Evolutionary conservation across 2,113 vertebrate genomes (phyloP).

Genomic region (Chunga burmeisteri): DNA sequence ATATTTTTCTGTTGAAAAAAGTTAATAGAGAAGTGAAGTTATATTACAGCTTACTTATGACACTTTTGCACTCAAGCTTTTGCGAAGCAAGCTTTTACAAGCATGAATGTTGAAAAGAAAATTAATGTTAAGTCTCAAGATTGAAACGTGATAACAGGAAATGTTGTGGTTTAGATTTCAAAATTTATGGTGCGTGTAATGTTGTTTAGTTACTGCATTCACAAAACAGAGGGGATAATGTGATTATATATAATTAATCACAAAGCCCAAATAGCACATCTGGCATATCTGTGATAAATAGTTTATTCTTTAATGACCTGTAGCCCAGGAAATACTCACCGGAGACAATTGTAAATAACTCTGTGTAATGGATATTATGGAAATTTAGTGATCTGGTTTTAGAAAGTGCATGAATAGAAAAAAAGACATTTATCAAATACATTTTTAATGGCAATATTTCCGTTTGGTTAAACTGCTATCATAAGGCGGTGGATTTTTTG

Average conservation of each 20-base stretch:
- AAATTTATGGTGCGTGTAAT: not conserved
- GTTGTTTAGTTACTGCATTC: not conserved
- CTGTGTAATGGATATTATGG: not conserved
- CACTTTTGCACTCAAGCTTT: not conserved
- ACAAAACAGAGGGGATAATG: not conserved
- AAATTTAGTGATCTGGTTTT: not conserved
- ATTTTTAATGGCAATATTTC: not conserved
- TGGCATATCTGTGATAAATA: conserved; percentile 1
- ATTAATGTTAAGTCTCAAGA: not conserved
- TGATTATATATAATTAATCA: conserved; percentile 25
- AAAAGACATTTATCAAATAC: not conserved
- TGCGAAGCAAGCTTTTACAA: not conserved
- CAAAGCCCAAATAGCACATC: not conserved
- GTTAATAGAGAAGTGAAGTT: not conserved
- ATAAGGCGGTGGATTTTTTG: not conserved
- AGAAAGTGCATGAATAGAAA: not conserved
- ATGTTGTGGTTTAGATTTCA: not conserved
- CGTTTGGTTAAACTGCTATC: not conserved
- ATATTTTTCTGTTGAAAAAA: not conserved
- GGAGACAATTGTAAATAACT: not conserved
- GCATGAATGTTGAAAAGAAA: not conserved
- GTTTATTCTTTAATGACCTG: conserved; percentile 28
- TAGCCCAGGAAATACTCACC: not conserved
- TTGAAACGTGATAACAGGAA: not conserved
- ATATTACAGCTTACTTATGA: not conserved